Conservation (phyloP, 2,888 invertebrate genomes). For the Papilio elwesi region DNA sequence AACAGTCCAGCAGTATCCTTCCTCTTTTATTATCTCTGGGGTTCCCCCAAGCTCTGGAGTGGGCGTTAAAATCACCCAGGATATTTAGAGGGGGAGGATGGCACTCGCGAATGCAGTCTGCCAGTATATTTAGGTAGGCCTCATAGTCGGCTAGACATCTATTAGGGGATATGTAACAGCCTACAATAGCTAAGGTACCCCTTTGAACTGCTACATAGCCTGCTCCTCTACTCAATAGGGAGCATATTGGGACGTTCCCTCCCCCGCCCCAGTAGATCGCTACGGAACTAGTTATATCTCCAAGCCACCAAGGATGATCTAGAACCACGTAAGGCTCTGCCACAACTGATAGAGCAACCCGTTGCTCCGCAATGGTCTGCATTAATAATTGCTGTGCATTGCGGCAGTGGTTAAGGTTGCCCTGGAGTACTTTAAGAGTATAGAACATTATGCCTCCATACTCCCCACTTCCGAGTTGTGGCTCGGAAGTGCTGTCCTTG, state of each 20-base stretch:
- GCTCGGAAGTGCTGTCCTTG: too few species aligned
- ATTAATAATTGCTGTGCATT: constrained; percentile 37
- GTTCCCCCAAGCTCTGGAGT: constrained; percentile 35
- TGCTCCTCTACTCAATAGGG: constrained; percentile 15
- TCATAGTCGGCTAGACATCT: constrained; percentile 28
- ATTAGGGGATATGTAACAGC: constrained; percentile 41
- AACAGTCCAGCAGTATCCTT: constrained; percentile 32
- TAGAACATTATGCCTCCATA: neutral
- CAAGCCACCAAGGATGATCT: constrained; percentile 37
- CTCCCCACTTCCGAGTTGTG: neutral
- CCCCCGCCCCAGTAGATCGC: constrained; percentile 32
- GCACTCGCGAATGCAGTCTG: constrained; percentile 27
- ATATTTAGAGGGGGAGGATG: constrained; percentile 32
- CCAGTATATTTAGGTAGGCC: constrained; percentile 30
- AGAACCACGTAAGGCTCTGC: constrained; percentile 44
- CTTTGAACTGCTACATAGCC: constrained; percentile 34
- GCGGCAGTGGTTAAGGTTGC: constrained; percentile 8
- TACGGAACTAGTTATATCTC: constrained; percentile 34
- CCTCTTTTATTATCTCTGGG: constrained; percentile 26
- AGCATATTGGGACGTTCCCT: neutral
- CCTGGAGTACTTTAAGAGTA: constrained; percentile 20
- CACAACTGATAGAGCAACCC: constrained; percentile 40
- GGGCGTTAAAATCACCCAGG: constrained; percentile 41
- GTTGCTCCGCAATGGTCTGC: constrained; percentile 35
- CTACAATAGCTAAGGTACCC: constrained; percentile 34